Conservation (phyloP, 2,888 invertebrate genomes). For the Sesia apiformis region DNA sequence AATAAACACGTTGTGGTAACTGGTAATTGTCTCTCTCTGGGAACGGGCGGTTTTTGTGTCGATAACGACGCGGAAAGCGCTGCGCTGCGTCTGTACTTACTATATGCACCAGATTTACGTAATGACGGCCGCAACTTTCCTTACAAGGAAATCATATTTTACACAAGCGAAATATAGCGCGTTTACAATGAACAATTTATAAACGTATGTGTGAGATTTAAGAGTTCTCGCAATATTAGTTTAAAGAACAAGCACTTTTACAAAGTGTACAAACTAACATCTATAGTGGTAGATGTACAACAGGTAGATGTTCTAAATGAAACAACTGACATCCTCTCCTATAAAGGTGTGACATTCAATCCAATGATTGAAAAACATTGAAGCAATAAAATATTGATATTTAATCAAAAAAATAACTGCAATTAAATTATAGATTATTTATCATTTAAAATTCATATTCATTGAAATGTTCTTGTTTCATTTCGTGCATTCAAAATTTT, state of each 20-base stretch:
- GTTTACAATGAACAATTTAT: not conserved
- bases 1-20: conserved; percentile 53
- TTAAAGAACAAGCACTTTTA: not conserved
- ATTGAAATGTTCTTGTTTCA: not conserved
- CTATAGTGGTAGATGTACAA: no score
- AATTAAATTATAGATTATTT: no score
- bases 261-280: no score
- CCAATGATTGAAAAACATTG: no score
- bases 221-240: not conserved
- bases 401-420: no score
- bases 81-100: conserved; percentile 12
- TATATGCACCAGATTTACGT: conserved; percentile 57
- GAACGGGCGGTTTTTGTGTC: conserved; percentile 50
- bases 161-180: not conserved
- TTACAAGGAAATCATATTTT: conserved; percentile 25
- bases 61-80: conserved; percentile 45
- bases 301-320: no score
- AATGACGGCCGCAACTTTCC: conserved; percentile 43
- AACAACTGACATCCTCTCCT: no score
- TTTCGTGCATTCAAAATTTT: not conserved
- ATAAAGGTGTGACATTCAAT: no score
- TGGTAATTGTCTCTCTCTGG: conserved; percentile 45
- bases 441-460: no score
- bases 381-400: no score
- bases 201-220: not conserved